Percentiles rank a stretch among this genome's conserved stretches.
phyloP scores from a whole-genome alignment of 1,140 invertebrate species.

The Caenorhabditis elegans region DNA sequence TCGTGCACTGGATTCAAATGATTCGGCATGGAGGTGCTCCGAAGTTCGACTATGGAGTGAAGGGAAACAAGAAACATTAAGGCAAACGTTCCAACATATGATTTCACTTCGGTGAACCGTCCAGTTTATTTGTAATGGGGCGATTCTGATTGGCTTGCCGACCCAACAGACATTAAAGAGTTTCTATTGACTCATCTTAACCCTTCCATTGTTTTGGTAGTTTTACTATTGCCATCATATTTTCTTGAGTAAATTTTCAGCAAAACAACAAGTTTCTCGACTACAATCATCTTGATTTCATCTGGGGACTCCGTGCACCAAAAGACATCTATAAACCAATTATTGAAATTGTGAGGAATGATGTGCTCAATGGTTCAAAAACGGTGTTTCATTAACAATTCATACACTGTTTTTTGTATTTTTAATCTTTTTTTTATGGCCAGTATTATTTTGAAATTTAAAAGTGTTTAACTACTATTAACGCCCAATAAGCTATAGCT shows the following conservation, averaged over 20 bases:
- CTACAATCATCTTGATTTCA: slow-evolving; percentile 52
- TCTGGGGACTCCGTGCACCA: slow-evolving; percentile 50
- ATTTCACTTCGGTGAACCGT: slow-evolving; percentile 19
- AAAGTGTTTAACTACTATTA: no score
- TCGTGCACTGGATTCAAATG: slow-evolving; percentile 72
- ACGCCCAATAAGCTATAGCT: no score
- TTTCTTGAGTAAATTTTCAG: not conserved
- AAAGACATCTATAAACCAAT: slow-evolving; percentile 23
- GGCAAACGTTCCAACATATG: slow-evolving; percentile 35
- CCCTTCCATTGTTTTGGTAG: not conserved
- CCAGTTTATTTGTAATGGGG: slow-evolving; percentile 45
- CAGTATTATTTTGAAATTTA: no score
- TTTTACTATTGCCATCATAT: not conserved
- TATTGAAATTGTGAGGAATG: slow-evolving; percentile 20
- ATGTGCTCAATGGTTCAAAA: not conserved
- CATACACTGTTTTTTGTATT: no score
- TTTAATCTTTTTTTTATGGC: no score
- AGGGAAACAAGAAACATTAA: not conserved
- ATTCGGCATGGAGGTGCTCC: not conserved
- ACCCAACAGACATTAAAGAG: slow-evolving; percentile 50
- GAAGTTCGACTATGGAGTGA: not conserved
- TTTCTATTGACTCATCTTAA: slow-evolving; percentile 47
- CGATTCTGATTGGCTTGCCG: slow-evolving; percentile 42
- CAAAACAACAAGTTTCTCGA: slow-evolving; percentile 29
- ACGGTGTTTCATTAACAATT: no score